Percentiles rank a stretch among this genome's conserved stretches.
Evolutionary conservation across 2,797 vertebrate genomes (phyloP).

Genomic region (Halcyon badia): DNA sequence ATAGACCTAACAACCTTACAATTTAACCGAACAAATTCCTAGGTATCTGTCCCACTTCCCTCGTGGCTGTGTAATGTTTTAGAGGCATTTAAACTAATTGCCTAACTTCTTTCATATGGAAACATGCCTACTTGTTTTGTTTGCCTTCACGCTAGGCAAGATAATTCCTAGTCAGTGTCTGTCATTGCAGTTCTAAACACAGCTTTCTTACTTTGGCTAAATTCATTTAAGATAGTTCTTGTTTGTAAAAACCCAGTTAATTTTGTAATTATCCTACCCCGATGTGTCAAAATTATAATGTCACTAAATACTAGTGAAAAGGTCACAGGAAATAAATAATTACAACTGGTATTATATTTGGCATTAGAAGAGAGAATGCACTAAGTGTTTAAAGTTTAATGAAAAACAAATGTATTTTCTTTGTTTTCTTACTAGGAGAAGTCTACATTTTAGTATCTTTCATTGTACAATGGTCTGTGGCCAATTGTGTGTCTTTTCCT

Average conservation of each 20-base stretch:
- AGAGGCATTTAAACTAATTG: background rate
- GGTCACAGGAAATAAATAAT: slow-evolving; percentile 32
- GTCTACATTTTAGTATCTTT: background rate
- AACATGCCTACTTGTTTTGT: background rate
- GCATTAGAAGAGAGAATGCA: background rate
- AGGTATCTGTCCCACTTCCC: background rate
- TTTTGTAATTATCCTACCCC: background rate
- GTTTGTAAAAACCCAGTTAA: background rate
- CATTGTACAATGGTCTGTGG: background rate
- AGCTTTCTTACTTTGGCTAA: background rate
- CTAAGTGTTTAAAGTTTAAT: background rate
- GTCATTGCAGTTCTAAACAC: background rate
- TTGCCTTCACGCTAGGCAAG: background rate
- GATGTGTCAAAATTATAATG: slow-evolving; percentile 16
- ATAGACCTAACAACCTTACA: background rate
- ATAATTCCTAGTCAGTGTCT: background rate
- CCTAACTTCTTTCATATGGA: background rate
- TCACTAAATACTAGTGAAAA: slow-evolving; percentile 40
- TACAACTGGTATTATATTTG: background rate
- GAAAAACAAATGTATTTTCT: background rate
- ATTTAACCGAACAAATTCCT: background rate
- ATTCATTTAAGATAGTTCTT: background rate
- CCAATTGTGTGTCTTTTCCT: background rate
- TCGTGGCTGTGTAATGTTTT: background rate
- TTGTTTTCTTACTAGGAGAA: background rate